Conservation (phyloP, 2,888 invertebrate species). For the Cantharis rufa region DNA sequence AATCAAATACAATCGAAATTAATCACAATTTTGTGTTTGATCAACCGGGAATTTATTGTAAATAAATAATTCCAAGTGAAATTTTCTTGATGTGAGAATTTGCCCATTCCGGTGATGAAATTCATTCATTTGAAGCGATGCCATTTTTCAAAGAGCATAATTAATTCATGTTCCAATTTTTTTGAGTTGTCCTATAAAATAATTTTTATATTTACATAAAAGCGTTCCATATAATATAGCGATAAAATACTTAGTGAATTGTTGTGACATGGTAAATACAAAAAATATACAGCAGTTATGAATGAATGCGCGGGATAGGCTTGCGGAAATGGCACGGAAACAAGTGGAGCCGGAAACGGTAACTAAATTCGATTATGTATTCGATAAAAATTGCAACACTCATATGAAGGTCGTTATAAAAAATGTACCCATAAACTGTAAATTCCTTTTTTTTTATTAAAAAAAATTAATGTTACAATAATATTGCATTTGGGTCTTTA, state of each 20-base stretch:
- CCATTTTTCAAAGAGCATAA: neutral
- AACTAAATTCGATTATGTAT: constrained; percentile 39
- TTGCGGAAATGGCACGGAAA: constrained; percentile 44
- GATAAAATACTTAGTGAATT: neutral
- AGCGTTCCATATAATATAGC: neutral
- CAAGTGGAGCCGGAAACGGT: constrained; percentile 45
- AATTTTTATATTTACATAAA: neutral
- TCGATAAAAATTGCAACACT: constrained; percentile 40
- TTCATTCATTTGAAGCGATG: neutral
- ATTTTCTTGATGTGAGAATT: neutral
- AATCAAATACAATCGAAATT: neutral
- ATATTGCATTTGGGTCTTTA: neutral
- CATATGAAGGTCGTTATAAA: constrained; percentile 39
- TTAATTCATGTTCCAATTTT: neutral
- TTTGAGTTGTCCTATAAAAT: neutral
- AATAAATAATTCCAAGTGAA: neutral
- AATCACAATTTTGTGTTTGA: neutral
- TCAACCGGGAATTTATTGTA: neutral
- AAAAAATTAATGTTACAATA: neutral
- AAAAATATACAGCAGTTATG: constrained; percentile 9
- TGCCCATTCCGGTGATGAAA: neutral
- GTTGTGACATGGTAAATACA: neutral
- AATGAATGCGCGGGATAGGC: constrained; percentile 26
- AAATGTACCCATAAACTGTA: neutral
- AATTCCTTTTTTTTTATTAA: neutral